phyloP scores from a whole-genome alignment of 2,113 vertebrate genomes.

The Ceuthmochares aereus region DNA sequence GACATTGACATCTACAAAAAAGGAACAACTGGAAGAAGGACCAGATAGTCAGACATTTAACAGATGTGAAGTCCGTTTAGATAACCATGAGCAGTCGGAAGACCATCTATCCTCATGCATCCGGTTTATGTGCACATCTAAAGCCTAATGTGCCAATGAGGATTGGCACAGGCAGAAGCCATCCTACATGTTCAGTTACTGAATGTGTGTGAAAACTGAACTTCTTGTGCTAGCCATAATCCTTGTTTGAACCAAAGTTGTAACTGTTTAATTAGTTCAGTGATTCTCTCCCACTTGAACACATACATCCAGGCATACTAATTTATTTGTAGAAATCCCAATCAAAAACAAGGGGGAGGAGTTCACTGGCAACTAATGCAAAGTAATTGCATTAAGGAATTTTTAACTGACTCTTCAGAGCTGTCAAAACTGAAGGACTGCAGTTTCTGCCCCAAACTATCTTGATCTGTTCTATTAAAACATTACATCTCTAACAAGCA shows the following conservation, averaged over 20 bases:
- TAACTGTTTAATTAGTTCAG: background rate
- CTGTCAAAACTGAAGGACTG: background rate
- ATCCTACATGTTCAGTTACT: background rate
- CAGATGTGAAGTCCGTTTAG: background rate
- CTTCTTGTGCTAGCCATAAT: background rate
- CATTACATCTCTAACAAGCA: slow-evolving; percentile 17
- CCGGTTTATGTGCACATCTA: background rate
- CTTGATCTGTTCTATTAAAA: slow-evolving; percentile 51
- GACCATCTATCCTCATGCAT: background rate
- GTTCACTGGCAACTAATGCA: slow-evolving; percentile 23
- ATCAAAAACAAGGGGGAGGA: slow-evolving; percentile 21
- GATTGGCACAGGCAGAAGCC: background rate
- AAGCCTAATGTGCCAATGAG: background rate
- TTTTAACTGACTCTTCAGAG: slow-evolving; percentile 46
- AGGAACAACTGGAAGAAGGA: fast-evolving
- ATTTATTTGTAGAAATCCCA: background rate
- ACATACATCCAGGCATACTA: slow-evolving; percentile 2
- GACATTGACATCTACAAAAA: background rate
- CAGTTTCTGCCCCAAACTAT: background rate
- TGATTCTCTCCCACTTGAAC: background rate
- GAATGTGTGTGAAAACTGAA: background rate
- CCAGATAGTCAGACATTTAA: background rate
- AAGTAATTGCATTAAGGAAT: background rate
- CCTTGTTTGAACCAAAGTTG: background rate
- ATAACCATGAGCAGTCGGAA: background rate